Evolutionary conservation across 2,113 vertebrate species (phyloP), one percentile per base, ranked within the genome.

Genomic region (Phalacrocorax pelagicus): DNA sequence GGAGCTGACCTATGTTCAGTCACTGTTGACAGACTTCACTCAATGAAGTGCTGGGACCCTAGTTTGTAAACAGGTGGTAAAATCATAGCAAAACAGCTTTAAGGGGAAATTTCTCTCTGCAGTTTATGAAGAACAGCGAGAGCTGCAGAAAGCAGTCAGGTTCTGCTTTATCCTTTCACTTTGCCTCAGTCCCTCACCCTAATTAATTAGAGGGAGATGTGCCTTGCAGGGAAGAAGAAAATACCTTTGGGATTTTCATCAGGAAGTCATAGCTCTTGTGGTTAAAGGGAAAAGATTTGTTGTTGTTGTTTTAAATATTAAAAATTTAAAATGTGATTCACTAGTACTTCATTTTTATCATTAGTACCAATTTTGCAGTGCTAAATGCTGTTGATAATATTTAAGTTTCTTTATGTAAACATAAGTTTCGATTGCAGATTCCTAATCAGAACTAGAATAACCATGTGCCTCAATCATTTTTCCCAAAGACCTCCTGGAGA

Each of bases 131-230:
- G 81, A 90, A 42, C 91, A 83, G 69, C 15, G 9, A 94, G 34
- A 91, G 87, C 81, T 58, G 77, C 78, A 85, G 85, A 89, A 77
- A 91, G 63, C 72, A 84, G 67, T 90, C 74, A 79, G 81, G n/a
- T 91, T 94, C 77, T 81, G 11, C 87, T 96, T 84, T 58, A 94
- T 94, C 87, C 74, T 80, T 69, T 80, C 21, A 19, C 83, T 91
- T 94, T 80, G 92, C 93, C 90, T 96, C 63, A 92, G 65, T 81
- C 36, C 17, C n/a, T 94, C 62, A 73, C 26, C 51, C 97, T 97
- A 95, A 98, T 98, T 98, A 98, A 98, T 97, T 97, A 97, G 95
- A 97, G 82, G 92, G 92, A 97, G 95, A 81, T 62, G 69, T 90
- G 96, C 97, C 98, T 98, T 97, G 94, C 95, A 97, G 97, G 97